Evolutionary conservation across 2,888 invertebrate genomes (phyloP).

Genomic region (Athalia circularis): DNA sequence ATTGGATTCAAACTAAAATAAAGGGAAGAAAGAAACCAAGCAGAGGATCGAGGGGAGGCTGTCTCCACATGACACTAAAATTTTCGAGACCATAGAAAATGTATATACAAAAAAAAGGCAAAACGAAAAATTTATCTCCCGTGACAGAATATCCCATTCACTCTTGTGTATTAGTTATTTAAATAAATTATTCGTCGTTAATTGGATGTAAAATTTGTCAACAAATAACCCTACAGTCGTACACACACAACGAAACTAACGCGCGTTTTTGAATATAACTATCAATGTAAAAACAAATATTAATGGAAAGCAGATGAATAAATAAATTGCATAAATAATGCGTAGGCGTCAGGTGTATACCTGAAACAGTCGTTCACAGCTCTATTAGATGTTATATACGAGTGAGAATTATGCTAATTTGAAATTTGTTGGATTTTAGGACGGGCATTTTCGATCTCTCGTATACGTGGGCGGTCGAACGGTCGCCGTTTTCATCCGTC

Average conservation of each 20-base stretch:
- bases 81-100: not conserved
- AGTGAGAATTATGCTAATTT: constrained; percentile 40
- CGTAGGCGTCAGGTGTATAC: constrained; percentile 36
- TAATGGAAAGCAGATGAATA: not conserved
- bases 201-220: not conserved
- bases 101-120: not conserved
- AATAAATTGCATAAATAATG: not conserved
- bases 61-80: too few relatives aligned
- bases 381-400: constrained; percentile 24
- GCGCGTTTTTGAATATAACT: not conserved
- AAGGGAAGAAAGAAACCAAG: too few relatives aligned
- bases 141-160: too few relatives aligned
- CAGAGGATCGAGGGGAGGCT: too few relatives aligned
- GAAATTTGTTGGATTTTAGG: constrained; percentile 22
- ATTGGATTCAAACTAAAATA: too few relatives aligned
- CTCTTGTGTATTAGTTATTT: too few relatives aligned
- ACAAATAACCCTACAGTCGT: not conserved
- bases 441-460: not conserved
- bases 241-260: not conserved
- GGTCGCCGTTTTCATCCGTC: not conserved
- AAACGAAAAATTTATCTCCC: too few relatives aligned
- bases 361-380: constrained; percentile 21
- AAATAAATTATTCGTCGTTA: not conserved
- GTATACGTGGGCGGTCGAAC: constrained; percentile 18
- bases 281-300: not conserved